These are phyloP conservation scores for Vanessa atalanta DNA, from an alignment of 1,140 invertebrate species.

Conservation along the genomic window DNA sequence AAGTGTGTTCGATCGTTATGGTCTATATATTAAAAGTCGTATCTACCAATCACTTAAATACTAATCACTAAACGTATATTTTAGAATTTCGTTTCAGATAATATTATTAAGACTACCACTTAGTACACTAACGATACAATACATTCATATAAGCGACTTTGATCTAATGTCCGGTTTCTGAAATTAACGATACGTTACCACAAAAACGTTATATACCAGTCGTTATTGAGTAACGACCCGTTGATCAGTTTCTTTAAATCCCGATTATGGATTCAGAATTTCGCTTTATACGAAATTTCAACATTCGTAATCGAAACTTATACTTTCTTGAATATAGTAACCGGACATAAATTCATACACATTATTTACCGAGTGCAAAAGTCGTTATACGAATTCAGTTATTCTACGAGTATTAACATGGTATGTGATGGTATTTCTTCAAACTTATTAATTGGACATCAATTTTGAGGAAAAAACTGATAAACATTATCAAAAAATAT, in stretches of 20 bases:
- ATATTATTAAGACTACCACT: constrained; percentile 22
- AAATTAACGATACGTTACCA: too few species aligned
- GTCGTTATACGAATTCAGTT: background rate
- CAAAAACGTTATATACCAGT: too few species aligned
- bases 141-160: background rate
- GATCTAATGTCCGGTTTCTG: background rate
- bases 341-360: too few species aligned
- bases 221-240: too few species aligned
- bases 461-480: background rate
- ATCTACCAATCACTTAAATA: constrained; percentile 6
- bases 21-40: constrained; percentile 7
- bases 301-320: too few species aligned
- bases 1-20: constrained; percentile 1
- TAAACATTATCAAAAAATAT: constrained; percentile 8
- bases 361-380: background rate
- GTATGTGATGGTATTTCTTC: background rate
- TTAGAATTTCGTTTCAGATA: constrained; percentile 78
- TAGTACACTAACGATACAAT: background rate
- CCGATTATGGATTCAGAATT: too few species aligned
- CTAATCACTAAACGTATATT: constrained; percentile 69
- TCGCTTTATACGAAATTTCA: too few species aligned
- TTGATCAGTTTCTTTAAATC: too few species aligned
- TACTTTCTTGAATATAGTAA: too few species aligned
- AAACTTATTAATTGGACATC: background rate
- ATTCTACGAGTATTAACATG: background rate